Evolutionary conservation across 2,113 vertebrate genomes (phyloP).

Genomic region (Chrysochloris asiatica): DNA sequence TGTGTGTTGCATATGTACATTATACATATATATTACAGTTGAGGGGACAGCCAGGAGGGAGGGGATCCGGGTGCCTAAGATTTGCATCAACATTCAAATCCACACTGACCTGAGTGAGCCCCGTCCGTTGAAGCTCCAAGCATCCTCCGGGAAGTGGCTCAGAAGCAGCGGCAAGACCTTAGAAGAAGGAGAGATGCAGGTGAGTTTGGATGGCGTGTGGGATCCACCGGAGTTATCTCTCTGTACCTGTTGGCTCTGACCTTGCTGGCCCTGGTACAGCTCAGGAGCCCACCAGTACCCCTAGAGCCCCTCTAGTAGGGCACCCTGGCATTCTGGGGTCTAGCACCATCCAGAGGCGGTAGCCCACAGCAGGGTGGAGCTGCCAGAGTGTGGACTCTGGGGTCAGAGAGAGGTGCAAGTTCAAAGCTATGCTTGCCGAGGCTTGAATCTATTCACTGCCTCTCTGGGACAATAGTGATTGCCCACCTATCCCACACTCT

Average conservation of each 20-base stretch:
- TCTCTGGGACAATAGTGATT: neutral
- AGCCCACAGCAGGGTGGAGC: neutral
- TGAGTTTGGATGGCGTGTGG: too few relatives aligned
- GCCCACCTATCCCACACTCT: neutral
- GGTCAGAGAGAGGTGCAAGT: too few relatives aligned
- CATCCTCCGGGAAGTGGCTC: rapidly evolving
- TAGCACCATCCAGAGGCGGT: neutral
- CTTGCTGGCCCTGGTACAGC: neutral
- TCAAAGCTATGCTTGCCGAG: neutral
- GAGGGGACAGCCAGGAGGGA: rapidly evolving
- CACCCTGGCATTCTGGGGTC: too few relatives aligned
- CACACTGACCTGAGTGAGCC: neutral
- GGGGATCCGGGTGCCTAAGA: too few relatives aligned
- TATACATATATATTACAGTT: neutral
- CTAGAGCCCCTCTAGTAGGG: neutral
- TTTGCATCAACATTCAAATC: neutral
- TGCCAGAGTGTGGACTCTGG: rapidly evolving
- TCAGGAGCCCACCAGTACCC: too few relatives aligned
- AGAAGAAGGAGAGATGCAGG: neutral
- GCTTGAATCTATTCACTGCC: too few relatives aligned
- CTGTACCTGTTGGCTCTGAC: rapidly evolving
- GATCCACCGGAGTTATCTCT: too few relatives aligned
- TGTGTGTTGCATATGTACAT: neutral
- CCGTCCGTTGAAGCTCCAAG: rapidly evolving
- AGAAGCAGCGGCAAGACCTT: neutral